phyloP scores from a whole-genome alignment of 2,797 vertebrate genomes.

The Yasuhikotakia modesta region DNA sequence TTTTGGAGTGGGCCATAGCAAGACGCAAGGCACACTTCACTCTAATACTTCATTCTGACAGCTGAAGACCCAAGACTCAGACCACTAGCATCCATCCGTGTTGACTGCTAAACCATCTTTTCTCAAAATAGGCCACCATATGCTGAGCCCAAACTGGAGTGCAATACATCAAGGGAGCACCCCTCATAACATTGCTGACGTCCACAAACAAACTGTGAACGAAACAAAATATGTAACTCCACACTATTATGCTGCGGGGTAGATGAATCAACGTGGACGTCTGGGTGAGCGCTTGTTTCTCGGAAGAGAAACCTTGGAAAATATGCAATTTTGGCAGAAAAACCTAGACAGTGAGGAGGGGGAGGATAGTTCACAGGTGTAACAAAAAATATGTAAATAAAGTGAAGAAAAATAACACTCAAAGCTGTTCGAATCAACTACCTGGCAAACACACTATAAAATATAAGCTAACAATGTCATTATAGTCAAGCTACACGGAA shows the following conservation, averaged over 20 bases:
- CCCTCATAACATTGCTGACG: constrained; percentile 25
- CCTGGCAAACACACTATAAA: constrained; percentile 22
- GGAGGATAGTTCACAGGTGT: constrained; percentile 30
- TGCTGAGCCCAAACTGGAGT: constrained; percentile 30
- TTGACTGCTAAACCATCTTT: constrained; percentile 22
- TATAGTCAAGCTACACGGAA: constrained; percentile 14
- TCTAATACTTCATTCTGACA: constrained; percentile 20
- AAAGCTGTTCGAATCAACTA: constrained; percentile 7
- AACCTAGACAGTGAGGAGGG: neutral
- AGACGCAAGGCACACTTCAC: constrained; percentile 4
- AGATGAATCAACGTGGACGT: neutral
- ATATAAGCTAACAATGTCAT: constrained; percentile 21
- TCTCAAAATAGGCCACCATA: constrained; percentile 37
- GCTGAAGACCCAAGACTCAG: constrained; percentile 23
- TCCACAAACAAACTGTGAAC: constrained; percentile 3
- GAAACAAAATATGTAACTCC: neutral
- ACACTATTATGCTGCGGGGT: neutral
- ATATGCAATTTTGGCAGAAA: constrained; percentile 20
- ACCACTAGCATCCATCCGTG: neutral
- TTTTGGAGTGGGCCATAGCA: neutral
- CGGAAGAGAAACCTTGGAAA: constrained; percentile 16
- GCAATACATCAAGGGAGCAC: constrained; percentile 15
- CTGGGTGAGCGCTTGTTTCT: constrained; percentile 22
- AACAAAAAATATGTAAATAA: neutral
- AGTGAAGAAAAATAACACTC: neutral